phyloP scores from a whole-genome alignment of 2,113 vertebrate genomes.

The Atractosteus spatula region DNA sequence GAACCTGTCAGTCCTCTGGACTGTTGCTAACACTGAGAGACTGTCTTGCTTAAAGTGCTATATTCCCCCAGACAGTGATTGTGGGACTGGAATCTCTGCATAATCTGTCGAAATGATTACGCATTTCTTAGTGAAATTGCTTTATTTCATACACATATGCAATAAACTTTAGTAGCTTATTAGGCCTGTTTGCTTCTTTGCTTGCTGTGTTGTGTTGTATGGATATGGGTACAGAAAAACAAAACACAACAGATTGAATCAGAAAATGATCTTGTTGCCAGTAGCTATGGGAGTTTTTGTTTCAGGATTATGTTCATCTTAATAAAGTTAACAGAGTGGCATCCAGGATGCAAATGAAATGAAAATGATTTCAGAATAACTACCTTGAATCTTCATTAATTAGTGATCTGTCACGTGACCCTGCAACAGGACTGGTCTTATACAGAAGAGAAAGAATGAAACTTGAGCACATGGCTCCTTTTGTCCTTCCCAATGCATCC shows the following conservation, averaged over 20 bases:
- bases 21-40: too few relatives aligned
- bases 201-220: too few relatives aligned
- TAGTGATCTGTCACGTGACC: slow-evolving; percentile 27
- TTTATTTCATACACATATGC: too few relatives aligned
- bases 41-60: too few relatives aligned
- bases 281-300: not conserved
- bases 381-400: not conserved
- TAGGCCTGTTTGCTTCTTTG: too few relatives aligned
- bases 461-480: slow-evolving; percentile 24
- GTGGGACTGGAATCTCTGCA: too few relatives aligned
- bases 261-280: not conserved
- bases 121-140: too few relatives aligned
- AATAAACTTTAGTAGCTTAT: too few relatives aligned
- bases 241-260: not conserved
- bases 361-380: slow-evolving; percentile 9
- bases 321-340: not conserved
- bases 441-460: slow-evolving; percentile 30
- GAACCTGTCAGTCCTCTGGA: too few relatives aligned
- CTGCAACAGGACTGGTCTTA: slow-evolving; percentile 42
- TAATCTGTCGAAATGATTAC: too few relatives aligned
- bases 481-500: slow-evolving; percentile 51
- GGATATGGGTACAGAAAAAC: too few relatives aligned
- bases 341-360: not conserved
- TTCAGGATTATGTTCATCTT: not conserved
- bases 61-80: too few relatives aligned